Conservation (phyloP, 2,113 vertebrate genomes). For the Mustelus asterias region DNA sequence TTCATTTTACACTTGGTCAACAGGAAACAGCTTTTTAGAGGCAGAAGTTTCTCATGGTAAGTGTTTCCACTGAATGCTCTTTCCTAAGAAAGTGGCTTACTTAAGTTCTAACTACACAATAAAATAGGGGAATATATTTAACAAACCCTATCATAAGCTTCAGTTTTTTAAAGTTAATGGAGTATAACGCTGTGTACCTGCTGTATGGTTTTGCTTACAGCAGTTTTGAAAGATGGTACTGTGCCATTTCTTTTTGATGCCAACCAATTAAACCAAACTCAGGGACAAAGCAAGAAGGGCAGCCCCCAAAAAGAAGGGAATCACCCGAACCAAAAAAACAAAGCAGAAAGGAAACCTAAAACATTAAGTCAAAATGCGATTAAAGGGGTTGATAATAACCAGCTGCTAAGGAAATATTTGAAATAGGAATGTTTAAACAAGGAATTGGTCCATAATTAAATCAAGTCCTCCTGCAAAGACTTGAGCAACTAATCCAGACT, state of each 20-base stretch:
- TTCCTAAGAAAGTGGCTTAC: neutral
- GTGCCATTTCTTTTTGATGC: no score
- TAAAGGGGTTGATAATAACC: no score
- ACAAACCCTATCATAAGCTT: neutral
- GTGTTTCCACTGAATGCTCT: neutral
- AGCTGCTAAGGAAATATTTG: neutral
- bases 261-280: no score
- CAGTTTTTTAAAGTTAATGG: neutral
- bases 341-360: no score
- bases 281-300: no score
- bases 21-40: constrained; percentile 22
- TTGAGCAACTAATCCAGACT: neutral
- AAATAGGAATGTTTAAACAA: neutral
- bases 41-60: neutral
- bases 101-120: neutral
- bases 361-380: no score
- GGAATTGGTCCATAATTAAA: neutral
- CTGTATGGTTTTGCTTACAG: neutral
- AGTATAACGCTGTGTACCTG: neutral
- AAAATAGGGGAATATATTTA: neutral
- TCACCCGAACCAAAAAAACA: no score
- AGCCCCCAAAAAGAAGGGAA: no score
- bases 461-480: neutral
- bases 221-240: neutral
- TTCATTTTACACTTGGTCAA: constrained; percentile 27